Evolutionary conservation across 1,140 invertebrate genomes (phyloP).

Genomic region (Drosophila bocki): DNA sequence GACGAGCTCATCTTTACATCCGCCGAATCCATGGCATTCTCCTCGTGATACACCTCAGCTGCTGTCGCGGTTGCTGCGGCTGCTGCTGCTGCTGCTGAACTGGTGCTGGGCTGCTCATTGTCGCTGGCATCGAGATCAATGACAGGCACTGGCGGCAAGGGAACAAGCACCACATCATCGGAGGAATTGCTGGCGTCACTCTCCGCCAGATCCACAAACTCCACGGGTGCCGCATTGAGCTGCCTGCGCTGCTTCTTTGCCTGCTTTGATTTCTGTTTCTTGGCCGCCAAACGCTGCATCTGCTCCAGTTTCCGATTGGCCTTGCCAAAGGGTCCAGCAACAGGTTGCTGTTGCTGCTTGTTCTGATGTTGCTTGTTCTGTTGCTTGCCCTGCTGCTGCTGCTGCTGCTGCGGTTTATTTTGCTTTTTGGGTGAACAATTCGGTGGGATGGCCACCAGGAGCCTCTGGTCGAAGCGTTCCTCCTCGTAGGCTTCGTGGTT

Average conservation of each 20-base stretch:
- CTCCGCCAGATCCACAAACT: conserved; percentile 58
- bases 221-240: conserved; percentile 16
- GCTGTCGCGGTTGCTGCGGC: neutral
- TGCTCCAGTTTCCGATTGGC: conserved; percentile 66
- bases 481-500: conserved; percentile 49
- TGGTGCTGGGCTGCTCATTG: conserved; percentile 20
- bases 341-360: conserved; percentile 28
- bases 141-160: conserved; percentile 61
- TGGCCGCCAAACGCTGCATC: conserved; percentile 52
- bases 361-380: conserved; percentile 30
- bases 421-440: conserved; percentile 47
- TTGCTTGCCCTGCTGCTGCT: conserved; percentile 10
- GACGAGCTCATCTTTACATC: conserved; percentile 52
- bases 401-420: conserved; percentile 21
- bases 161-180: conserved; percentile 70
- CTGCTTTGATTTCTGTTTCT: conserved; percentile 74
- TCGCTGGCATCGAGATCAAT: conserved; percentile 70
- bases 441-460: conserved; percentile 61
- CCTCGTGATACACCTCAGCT: conserved; percentile 46
- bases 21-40: conserved; percentile 75
- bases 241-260: conserved; percentile 48
- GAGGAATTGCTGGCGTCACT: conserved; percentile 44
- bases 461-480: conserved; percentile 66
- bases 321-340: conserved; percentile 64
- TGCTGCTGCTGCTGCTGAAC: neutral